These are phyloP conservation scores for Holocentrus rufus DNA, from an alignment of 2,797 vertebrate genomes.

Conservation along the genomic window DNA sequence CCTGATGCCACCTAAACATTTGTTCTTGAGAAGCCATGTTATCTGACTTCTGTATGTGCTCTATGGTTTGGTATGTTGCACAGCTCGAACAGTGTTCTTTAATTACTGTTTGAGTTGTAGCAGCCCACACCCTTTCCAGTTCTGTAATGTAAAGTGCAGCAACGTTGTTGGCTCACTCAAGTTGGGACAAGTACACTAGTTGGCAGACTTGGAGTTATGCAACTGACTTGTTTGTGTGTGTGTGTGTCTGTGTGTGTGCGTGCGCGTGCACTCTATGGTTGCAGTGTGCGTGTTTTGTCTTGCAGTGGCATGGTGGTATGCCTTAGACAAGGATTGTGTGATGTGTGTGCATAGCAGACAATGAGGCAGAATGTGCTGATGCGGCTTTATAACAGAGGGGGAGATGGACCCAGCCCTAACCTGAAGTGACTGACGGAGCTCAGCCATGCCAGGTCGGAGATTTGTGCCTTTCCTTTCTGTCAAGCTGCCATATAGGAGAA, in stretches of 20 bases:
- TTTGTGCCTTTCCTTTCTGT: slow-evolving; percentile 43
- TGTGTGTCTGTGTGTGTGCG: too few species aligned
- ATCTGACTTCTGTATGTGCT: slow-evolving; percentile 2
- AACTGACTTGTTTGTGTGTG: neutral
- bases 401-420: slow-evolving; percentile 57
- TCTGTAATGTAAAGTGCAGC: slow-evolving; percentile 6
- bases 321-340: slow-evolving; percentile 22
- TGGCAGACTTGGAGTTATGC: slow-evolving; percentile 2
- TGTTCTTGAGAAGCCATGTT: slow-evolving; percentile 11
- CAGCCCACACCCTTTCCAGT: neutral
- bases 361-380: slow-evolving; percentile 71
- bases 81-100: neutral
- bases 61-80: too few species aligned
- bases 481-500: slow-evolving; percentile 40
- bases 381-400: slow-evolving; percentile 46
- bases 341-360: slow-evolving; percentile 47
- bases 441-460: slow-evolving; percentile 35
- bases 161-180: slow-evolving; percentile 1
- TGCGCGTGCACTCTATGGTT: too few species aligned
- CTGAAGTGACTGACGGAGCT: slow-evolving; percentile 44
- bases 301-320: slow-evolving; percentile 28
- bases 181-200: slow-evolving; percentile 34
- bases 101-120: neutral
- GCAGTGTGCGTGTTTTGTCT: slow-evolving; percentile 12
- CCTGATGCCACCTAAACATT: slow-evolving; percentile 15